Evolutionary conservation across 1,140 invertebrate species (phyloP).

Genomic region (Sweltsa coloradensis): DNA sequence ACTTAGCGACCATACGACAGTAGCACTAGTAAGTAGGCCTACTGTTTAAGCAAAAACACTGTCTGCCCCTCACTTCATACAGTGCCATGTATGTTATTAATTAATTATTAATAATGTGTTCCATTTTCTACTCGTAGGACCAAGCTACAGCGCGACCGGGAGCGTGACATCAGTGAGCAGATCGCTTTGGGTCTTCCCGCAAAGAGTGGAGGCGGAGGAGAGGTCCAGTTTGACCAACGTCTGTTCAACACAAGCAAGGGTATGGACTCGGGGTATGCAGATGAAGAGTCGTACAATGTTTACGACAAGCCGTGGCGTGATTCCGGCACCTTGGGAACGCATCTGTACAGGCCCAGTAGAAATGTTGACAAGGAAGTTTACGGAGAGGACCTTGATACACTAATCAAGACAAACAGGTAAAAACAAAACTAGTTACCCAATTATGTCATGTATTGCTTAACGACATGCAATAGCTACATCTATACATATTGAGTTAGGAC

Average conservation of each 20-base stretch:
- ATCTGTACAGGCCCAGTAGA: slow-evolving; percentile 85
- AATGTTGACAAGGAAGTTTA: slow-evolving; percentile 85
- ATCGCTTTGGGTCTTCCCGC: slow-evolving; percentile 94
- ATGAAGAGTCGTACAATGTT: slow-evolving; percentile 96
- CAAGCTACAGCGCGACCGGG: slow-evolving; percentile 78
- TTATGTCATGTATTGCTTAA: too few species aligned
- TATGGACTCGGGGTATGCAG: slow-evolving; percentile 92
- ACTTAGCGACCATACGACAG: too few species aligned
- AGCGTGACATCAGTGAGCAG: slow-evolving; percentile 96
- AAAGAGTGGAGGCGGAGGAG: slow-evolving; percentile 55
- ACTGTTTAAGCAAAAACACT: too few species aligned
- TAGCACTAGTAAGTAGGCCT: too few species aligned
- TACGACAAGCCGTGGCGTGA: slow-evolving; percentile 94
- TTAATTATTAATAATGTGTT: background rate
- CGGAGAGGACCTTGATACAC: slow-evolving; percentile 73
- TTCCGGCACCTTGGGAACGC: slow-evolving; percentile 65
- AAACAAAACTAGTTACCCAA: too few species aligned
- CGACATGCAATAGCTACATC: too few species aligned
- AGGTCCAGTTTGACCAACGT: slow-evolving; percentile 89
- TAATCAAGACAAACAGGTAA: slow-evolving; percentile 78
- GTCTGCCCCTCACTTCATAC: too few species aligned
- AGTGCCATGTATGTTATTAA: background rate
- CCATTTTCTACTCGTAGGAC: slow-evolving; percentile 38
- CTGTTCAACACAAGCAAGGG: slow-evolving; percentile 93
- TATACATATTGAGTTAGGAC: too few species aligned